Evolutionary conservation across 2,113 vertebrate genomes (phyloP).

Genomic region (Himantopus leucocephalus): DNA sequence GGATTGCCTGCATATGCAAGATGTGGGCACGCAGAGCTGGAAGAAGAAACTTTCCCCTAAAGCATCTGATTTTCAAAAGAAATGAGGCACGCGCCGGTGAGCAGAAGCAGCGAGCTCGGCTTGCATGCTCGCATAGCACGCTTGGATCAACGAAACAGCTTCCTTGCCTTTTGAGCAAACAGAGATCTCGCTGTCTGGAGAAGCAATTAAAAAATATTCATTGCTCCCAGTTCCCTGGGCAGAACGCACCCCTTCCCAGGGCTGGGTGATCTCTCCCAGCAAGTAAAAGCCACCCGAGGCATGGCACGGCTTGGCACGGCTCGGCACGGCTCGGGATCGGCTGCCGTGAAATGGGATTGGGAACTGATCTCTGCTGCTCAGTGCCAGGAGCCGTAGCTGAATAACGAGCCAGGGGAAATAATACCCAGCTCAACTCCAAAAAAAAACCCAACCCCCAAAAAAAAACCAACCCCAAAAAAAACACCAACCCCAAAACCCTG

Average conservation of each 20-base stretch:
- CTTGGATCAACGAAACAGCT: neutral
- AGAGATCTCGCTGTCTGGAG: neutral
- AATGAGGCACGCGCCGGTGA: slow-evolving; percentile 18
- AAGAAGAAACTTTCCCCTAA: slow-evolving; percentile 61
- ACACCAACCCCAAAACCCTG: accelerated
- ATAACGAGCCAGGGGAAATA: neutral
- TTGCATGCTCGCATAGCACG: neutral
- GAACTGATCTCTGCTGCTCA: neutral
- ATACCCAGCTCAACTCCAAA: neutral
- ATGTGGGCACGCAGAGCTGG: slow-evolving; percentile 10
- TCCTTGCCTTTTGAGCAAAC: neutral
- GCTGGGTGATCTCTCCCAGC: neutral
- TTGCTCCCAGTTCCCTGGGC: neutral
- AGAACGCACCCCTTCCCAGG: neutral
- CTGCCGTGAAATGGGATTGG: neutral
- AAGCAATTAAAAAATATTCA: neutral
- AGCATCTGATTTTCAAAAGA: slow-evolving; percentile 56
- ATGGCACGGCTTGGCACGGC: accelerated
- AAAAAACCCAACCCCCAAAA: too few relatives aligned
- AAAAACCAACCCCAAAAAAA: too few relatives aligned
- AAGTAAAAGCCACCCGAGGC: neutral
- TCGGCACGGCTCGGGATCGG: neutral
- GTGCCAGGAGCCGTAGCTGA: neutral
- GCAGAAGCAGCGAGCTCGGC: neutral
- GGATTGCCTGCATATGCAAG: slow-evolving; percentile 37